Evolutionary conservation across 2,113 vertebrate species (phyloP), one percentile per base, ranked within the genome.

Genomic region (Xiphorhynchus elegans): DNA sequence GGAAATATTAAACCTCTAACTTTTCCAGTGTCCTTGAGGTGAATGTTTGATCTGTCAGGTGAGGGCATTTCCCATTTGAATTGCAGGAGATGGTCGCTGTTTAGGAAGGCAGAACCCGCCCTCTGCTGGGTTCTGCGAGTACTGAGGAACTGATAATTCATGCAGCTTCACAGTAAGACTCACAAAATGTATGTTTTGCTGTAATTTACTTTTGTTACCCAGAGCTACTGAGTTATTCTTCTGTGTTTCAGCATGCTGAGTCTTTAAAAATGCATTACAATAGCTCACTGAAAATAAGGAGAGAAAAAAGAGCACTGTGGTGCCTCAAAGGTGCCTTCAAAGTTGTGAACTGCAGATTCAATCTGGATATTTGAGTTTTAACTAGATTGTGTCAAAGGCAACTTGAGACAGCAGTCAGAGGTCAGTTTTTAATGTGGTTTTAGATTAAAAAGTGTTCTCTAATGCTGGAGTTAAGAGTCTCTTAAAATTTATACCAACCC

Each of bases 81-180:
- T 19, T 44, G 5, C 19, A 7, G 37, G 47, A 28, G 31, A 14
- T 1, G 0, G 6, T 56, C 0, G 11, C 76, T 83, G 24, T 66
- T 96, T 73, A 10, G 62, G 70, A 92, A 93, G 90, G 84, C 53
- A 63, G 95, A 96, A 83, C 73, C 96, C 97, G 97, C 98, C 97
- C 97, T 97, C 98, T 98, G 83, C 98, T 97, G 98, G 97, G 33
- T 13, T 35, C 1, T 79, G 23, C 25, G 6, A 31, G 95, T 77
- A 81, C 17, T 77, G 24, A 52, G 10, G 18, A 7, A 9, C 3
- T 2, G 10, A 7, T 19, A 5, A 21, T 66, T 60, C 7, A 10
- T 19, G 23, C 20, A 39, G 62, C 28, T 85, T 33, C n/a, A 4
- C 33, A 0, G 3, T 33, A 14, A 6, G 13, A 13, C 20, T 7